Percentiles rank a stretch among this genome's conserved stretches.
These are phyloP conservation scores for Clistopyga incitator DNA, from an alignment of 2,888 invertebrate species.

Conservation along the genomic window DNA sequence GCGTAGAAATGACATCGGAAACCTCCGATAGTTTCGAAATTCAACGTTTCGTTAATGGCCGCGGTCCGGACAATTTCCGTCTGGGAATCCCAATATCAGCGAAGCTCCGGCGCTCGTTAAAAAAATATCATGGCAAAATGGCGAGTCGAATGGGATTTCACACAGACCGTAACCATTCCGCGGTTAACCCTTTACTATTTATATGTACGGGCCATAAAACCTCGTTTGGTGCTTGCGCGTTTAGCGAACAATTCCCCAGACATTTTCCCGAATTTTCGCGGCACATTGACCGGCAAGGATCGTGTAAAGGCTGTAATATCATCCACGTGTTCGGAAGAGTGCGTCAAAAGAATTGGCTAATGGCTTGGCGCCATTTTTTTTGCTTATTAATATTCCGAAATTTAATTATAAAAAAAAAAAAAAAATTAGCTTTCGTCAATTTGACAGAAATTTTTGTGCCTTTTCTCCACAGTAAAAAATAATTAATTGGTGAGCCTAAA, in stretches of 20 bases:
- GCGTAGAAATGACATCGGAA: constrained; percentile 37
- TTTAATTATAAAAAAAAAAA: too few relatives aligned
- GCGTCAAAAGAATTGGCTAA: background rate
- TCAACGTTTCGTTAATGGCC: constrained; percentile 40
- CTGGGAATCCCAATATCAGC: constrained; percentile 75
- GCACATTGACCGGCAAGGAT: background rate
- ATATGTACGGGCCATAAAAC: constrained; percentile 16
- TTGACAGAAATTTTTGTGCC: too few relatives aligned
- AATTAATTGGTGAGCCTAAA: too few relatives aligned
- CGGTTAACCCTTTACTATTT: constrained; percentile 28
- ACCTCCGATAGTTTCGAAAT: constrained; percentile 6
- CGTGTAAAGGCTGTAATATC: background rate
- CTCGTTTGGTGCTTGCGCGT: background rate
- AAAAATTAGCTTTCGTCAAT: too few relatives aligned
- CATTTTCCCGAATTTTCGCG: background rate
- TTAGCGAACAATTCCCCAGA: background rate
- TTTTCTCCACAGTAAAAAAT: too few relatives aligned
- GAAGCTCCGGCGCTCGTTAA: constrained; percentile 67
- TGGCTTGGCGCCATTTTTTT: too few relatives aligned
- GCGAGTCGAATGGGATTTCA: constrained; percentile 35
- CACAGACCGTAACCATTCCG: constrained; percentile 44
- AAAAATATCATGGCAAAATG: constrained; percentile 72
- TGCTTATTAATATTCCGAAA: too few relatives aligned
- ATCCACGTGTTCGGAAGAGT: background rate
- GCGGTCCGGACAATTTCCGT: constrained; percentile 55